These are phyloP conservation scores for Nebria salina DNA, from an alignment of 2,888 invertebrate genomes.

Conservation along the genomic window DNA sequence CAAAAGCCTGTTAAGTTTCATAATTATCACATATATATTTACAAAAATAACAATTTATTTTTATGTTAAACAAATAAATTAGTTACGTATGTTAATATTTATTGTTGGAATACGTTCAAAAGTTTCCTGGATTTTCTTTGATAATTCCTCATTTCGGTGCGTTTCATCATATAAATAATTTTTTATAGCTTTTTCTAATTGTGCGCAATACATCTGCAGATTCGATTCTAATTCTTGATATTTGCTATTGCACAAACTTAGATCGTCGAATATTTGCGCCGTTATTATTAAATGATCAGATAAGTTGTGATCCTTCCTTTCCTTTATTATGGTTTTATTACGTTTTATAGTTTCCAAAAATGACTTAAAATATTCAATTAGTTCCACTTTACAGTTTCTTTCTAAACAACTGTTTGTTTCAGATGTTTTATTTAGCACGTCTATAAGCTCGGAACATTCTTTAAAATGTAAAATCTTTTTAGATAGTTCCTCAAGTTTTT, in stretches of 20 bases:
- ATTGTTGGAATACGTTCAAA: constrained; percentile 27
- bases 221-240: constrained; percentile 30
- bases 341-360: constrained; percentile 24
- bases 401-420: constrained; percentile 19
- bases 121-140: constrained; percentile 22
- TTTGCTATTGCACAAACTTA: constrained; percentile 27
- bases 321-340: constrained; percentile 30
- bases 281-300: constrained; percentile 23
- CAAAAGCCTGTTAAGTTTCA: too few relatives aligned
- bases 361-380: constrained; percentile 28
- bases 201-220: constrained; percentile 20
- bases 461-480: constrained; percentile 49
- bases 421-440: constrained; percentile 48
- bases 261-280: constrained; percentile 18
- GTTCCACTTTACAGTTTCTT: background rate
- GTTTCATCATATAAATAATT: background rate
- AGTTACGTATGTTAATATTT: background rate
- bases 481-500: constrained; percentile 48
- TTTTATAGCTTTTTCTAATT: constrained; percentile 18
- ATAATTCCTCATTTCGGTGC: constrained; percentile 22
- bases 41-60: constrained; percentile 16
- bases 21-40: too few relatives aligned
- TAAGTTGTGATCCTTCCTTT: constrained; percentile 21
- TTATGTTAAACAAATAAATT: constrained; percentile 5
- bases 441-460: constrained; percentile 51